phyloP scores from a whole-genome alignment of 1,140 invertebrate genomes.

The Cotesia chilonis region DNA sequence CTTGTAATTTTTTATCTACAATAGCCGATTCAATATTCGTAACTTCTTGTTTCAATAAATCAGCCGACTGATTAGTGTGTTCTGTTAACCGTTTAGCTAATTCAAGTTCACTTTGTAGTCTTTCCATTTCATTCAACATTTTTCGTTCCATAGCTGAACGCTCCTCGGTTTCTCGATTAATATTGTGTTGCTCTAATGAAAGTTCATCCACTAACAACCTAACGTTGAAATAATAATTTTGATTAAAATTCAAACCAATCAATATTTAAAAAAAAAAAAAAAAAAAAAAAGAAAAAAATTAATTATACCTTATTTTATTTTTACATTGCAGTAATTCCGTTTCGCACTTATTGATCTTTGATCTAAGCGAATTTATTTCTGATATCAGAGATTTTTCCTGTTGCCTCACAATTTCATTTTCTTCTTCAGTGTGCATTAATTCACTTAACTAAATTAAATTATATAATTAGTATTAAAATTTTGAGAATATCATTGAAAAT shows the following conservation, averaged over 20 bases:
- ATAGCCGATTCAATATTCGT: slow-evolving; percentile 80
- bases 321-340: slow-evolving; percentile 87
- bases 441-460: slow-evolving; percentile 72
- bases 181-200: slow-evolving; percentile 68
- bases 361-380: slow-evolving; percentile 82
- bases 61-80: slow-evolving; percentile 79
- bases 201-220: slow-evolving; percentile 73
- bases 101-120: slow-evolving; percentile 65
- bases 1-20: slow-evolving; percentile 84
- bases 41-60: slow-evolving; percentile 82
- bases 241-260: background rate
- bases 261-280: background rate
- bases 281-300: slow-evolving; percentile 9
- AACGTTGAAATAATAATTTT: slow-evolving; percentile 33
- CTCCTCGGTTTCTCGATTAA: slow-evolving; percentile 42
- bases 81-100: slow-evolving; percentile 83
- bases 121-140: slow-evolving; percentile 35
- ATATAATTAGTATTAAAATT: slow-evolving; percentile 26
- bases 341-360: slow-evolving; percentile 87
- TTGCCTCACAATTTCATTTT: slow-evolving; percentile 86
- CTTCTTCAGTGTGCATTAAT: slow-evolving; percentile 83
- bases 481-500: slow-evolving; percentile 26
- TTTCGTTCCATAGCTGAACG: slow-evolving; percentile 31
- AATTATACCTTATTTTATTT: slow-evolving; percentile 80
- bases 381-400: slow-evolving; percentile 87